Base-by-base conservation (phyloP, 2,113 vertebrate genomes). In the Scartelaos histophorus region DNA sequence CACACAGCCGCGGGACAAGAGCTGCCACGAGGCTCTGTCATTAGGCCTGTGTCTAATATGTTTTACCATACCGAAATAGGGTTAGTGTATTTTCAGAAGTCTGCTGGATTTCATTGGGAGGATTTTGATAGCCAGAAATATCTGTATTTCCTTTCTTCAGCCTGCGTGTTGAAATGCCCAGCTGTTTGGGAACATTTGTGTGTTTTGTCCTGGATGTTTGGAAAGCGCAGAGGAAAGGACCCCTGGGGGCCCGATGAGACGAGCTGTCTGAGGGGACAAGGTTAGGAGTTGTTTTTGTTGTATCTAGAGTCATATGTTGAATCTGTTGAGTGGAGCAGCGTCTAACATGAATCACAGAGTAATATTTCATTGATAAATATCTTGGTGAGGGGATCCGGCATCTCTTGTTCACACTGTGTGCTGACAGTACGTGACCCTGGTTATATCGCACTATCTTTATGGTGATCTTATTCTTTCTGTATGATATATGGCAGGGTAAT, bases 1-100 rank as follows among this genome's bases (percentile, higher is more conserved):
- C 80, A 85, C 85, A 85, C 83, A 62, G 73, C 88, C 85, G 67
- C 61, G 61, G 91, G 91, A 92, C 92, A 89, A 79, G 88, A 88
- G 86, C 89, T 85, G 74, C 78, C 89, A 75, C 65, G 71, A 71
- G 84, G 84, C 74, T 29, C 68, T 73, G 54, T 84, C 57, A 68
- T 76, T 51, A 73, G 45, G 34, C 76, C 66, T 38, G 76, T 71
- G 85, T 81, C 65, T 81, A 69, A 76, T 15, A 24, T 67, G 61
- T 70, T 49, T 29, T 85, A 73, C n/a, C 24, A 75, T 47, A 64
- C 10, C 21, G 53, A 81, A 85, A 88, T 53, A 35, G 81, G 72
- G 72, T 87, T 82, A 87, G 66, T 3, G 38, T 74, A 64, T 83
- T 82, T 85, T 76, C 74, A 58, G 72, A 87, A 74, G 75, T 80